phyloP scores from a whole-genome alignment of 1,140 invertebrate species.

The Drosophila bocqueti region DNA sequence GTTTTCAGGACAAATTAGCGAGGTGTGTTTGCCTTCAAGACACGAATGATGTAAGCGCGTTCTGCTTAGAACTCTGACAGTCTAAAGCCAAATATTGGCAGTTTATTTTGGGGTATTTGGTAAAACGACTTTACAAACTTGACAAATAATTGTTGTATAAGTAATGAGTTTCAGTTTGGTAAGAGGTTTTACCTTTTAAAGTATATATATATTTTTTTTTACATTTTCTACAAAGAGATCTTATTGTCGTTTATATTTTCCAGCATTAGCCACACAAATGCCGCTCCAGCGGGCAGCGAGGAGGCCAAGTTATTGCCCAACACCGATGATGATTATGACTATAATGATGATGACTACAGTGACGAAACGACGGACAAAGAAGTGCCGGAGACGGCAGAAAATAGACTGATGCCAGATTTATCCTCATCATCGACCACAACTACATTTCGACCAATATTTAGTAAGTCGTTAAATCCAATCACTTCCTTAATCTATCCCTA shows the following conservation, averaged over 20 bases:
- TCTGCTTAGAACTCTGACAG: slow-evolving; percentile 38
- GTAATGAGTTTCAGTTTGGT: slow-evolving; percentile 15
- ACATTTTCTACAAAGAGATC: not conserved
- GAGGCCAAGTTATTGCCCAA: slow-evolving; percentile 35
- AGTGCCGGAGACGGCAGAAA: slow-evolving; percentile 54
- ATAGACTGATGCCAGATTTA: slow-evolving; percentile 53
- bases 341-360: slow-evolving; percentile 62
- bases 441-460: slow-evolving; percentile 73
- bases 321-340: slow-evolving; percentile 40
- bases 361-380: slow-evolving; percentile 30
- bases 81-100: slow-evolving; percentile 40
- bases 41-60: slow-evolving; percentile 56
- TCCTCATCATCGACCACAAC: slow-evolving; percentile 60
- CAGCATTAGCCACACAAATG: slow-evolving; percentile 69
- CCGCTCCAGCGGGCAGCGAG: slow-evolving; percentile 58
- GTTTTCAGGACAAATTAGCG: slow-evolving; percentile 74
- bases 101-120: slow-evolving; percentile 31
- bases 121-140: slow-evolving; percentile 47
- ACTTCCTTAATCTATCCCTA: not conserved
- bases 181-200: not conserved
- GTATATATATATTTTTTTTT: no score
- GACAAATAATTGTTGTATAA: slow-evolving; percentile 41
- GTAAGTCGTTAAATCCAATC: slow-evolving; percentile 36
- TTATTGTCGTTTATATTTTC: slow-evolving; percentile 8
- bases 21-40: slow-evolving; percentile 58